phyloP scores from a whole-genome alignment of 2,888 invertebrate species.

The Tetanocera ferruginea region DNA sequence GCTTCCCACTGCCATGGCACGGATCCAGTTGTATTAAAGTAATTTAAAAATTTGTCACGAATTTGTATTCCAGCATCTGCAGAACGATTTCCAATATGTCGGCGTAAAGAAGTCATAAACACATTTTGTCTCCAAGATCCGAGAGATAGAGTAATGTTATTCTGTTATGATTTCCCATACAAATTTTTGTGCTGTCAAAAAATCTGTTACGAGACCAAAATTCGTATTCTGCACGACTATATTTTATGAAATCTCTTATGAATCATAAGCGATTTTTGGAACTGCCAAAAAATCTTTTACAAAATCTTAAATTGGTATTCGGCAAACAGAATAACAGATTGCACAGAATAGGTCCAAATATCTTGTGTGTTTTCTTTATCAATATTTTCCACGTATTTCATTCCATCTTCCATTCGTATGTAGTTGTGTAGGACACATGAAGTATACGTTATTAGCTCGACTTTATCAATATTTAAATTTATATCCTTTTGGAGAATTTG shows the following conservation, averaged over 20 bases:
- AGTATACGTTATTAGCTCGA: constrained; percentile 17
- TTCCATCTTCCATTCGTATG: constrained; percentile 24
- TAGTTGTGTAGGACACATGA: constrained; percentile 29
- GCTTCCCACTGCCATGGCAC: constrained; percentile 10
- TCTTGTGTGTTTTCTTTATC: constrained; percentile 18
- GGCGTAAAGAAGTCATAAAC: not conserved
- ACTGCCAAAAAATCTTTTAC: no score
- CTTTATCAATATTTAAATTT: constrained; percentile 21
- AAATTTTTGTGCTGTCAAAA: no score
- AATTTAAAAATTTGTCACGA: not conserved
- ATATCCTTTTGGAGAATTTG: not conserved
- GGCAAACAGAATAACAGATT: no score
- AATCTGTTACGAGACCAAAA: no score
- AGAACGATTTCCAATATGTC: not conserved
- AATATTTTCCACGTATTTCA: not conserved
- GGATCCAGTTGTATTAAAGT: not conserved
- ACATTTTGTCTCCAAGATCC: constrained; percentile 19
- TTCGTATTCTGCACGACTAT: no score
- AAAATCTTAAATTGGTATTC: no score
- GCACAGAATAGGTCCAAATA: no score
- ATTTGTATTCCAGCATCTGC: not conserved
- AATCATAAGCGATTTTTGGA: no score
- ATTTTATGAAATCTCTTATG: no score
- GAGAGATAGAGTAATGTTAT: not conserved
- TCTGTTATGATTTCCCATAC: no score